phyloP scores from a whole-genome alignment of 2,113 vertebrate species.

The Zapus hudsonius region DNA sequence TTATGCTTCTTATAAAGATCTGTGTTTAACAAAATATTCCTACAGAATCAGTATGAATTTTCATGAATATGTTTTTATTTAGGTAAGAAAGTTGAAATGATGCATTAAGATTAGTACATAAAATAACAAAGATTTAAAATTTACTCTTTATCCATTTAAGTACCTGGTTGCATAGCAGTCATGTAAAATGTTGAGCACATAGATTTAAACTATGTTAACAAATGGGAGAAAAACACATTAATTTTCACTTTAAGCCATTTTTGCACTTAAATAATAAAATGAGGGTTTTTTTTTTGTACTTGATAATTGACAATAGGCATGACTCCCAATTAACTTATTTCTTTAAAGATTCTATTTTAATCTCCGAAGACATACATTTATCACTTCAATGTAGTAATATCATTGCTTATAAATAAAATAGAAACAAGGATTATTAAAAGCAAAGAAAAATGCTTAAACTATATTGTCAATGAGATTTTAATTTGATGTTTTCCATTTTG shows the following conservation, averaged over 20 bases:
- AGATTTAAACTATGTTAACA: conserved; percentile 11
- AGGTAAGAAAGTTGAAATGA: not conserved
- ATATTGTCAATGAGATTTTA: conserved; percentile 38
- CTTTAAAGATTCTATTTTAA: conserved; percentile 42
- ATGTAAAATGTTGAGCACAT: conserved; percentile 6
- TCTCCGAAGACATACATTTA: not conserved
- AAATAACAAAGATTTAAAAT: conserved; percentile 50
- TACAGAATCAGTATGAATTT: not conserved
- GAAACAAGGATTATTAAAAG: conserved; percentile 32
- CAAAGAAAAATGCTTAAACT: conserved; percentile 54
- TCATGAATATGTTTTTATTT: not conserved
- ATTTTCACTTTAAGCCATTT: conserved; percentile 45
- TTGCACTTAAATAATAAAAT: conserved; percentile 34
- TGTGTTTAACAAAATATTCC: conserved; percentile 20
- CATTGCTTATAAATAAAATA: conserved; percentile 20
- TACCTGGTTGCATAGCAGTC: not conserved
- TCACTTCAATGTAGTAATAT: conserved; percentile 19
- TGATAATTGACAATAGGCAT: conserved; percentile 10
- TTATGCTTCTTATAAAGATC: not conserved
- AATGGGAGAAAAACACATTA: not conserved
- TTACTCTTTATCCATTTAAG: not conserved
- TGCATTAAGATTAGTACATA: conserved; percentile 72
- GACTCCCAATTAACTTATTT: conserved; percentile 10
- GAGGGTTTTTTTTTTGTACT: not conserved
- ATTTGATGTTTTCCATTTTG: not conserved